Percentiles rank a stretch among this genome's conserved stretches.
Conservation (phyloP, 2,797 vertebrate genomes). For the Geotrypetes seraphini region DNA sequence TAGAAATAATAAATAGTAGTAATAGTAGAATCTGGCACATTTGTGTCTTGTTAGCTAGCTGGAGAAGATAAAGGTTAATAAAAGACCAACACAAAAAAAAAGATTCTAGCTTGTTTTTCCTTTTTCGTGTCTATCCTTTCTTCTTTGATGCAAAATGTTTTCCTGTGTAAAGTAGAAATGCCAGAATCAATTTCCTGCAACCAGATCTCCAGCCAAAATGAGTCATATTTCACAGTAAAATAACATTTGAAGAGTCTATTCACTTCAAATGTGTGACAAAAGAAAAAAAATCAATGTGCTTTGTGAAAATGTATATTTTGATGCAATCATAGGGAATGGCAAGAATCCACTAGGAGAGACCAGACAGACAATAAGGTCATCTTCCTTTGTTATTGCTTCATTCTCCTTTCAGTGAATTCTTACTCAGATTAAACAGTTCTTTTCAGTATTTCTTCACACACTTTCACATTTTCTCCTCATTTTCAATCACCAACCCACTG, state of each 20-base stretch:
- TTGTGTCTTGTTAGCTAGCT: conserved; percentile 1
- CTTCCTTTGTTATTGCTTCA: neutral
- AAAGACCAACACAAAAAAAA: too few species aligned
- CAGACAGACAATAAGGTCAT: neutral
- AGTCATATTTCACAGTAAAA: conserved; percentile 31
- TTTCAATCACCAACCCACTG: conserved; percentile 27
- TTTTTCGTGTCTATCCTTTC: too few species aligned
- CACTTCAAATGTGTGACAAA: conserved; percentile 13
- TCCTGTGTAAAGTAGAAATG: conserved; percentile 10
- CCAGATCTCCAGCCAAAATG: conserved; percentile 9
- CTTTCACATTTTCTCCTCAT: conserved; percentile 8
- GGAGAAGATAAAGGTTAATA: conserved; percentile 3
- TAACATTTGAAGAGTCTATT: conserved; percentile 18
- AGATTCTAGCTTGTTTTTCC: neutral
- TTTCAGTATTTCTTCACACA: conserved; percentile 23
- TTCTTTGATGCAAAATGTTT: conserved; percentile 20
- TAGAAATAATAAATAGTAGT: too few species aligned
- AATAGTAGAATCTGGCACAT: too few species aligned
- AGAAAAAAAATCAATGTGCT: neutral
- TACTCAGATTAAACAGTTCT: conserved; percentile 11
- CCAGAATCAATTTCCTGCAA: conserved; percentile 17
- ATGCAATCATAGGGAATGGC: neutral
- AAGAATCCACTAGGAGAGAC: neutral
- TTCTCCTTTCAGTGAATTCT: neutral
- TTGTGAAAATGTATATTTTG: neutral